Base-by-base conservation (phyloP, 30 jellyfish, hydroid and myxozoan species). In the Haliclystus octoradiatus region DNA sequence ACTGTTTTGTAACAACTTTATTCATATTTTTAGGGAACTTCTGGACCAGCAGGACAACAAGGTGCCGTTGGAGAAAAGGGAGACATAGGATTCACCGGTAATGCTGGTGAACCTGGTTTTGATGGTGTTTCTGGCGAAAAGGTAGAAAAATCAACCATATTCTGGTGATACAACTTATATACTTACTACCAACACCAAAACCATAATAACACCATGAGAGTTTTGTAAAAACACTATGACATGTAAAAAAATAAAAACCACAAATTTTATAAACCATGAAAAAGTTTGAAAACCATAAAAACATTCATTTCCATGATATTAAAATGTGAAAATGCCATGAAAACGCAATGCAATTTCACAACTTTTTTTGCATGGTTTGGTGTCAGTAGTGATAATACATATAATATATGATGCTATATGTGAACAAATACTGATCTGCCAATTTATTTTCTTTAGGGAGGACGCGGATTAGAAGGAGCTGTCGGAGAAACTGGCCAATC, bases 11-110 rank as follows among this genome's bases (percentile, higher is more conserved):
- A 47, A 9, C 60, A 47, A 9, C 60, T 9, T 13, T 47, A 47
- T 47, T 47, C 13, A 65, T 65, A 3, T 65, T 49, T 14, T 1
- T 0, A 71, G 80, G 84, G 84, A 34, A 53, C 84, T 19, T 67
- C 66, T 3, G 84, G 84, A 32, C 32, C 33, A 23, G 33, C 15
- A 5, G 84, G 84, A 1, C 68, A 47, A 57, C 84, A 73, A 73
- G 84, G 84, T 24, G 68, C 57, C 65, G 62, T 47, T 33, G 84
- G 84, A 29, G 84, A 57, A 73, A 50, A 40, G 84, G 84, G 61
- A 27, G 50, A 46, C 13, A 31, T 66, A 4, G 68, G 28, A 0
- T 73, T 30, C 62, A 14, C 61, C 78, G 84, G 84, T 26, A 28
- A 15, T 14, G 3, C 32, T 3, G 84, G 84, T 4, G 64, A 74